Percentiles rank a stretch among this genome's conserved stretches.
Conservation (phyloP, 1,140 invertebrate species). For the Scaptomyza hsui region DNA sequence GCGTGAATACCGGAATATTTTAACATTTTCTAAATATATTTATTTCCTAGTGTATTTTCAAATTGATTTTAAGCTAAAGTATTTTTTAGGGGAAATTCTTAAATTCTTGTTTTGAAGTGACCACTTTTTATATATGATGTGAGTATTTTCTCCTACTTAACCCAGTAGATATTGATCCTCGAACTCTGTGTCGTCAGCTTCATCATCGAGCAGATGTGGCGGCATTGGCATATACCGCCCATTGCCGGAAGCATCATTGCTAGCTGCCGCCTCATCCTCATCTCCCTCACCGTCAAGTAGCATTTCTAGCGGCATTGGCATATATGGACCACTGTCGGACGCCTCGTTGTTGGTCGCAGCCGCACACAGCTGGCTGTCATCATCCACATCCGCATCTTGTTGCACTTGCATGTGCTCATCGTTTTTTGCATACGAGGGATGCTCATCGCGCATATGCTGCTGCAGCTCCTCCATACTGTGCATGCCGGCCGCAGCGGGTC, state of each 20-base stretch:
- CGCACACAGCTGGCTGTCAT: neutral
- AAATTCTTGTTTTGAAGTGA: too few species aligned
- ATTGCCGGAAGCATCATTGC: constrained; percentile 18
- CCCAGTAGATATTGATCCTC: constrained; percentile 71
- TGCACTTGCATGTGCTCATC: constrained; percentile 32
- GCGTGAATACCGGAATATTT: too few species aligned
- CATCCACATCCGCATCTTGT: constrained; percentile 36
- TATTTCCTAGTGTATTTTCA: too few species aligned
- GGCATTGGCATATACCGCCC: constrained; percentile 67
- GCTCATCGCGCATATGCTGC: constrained; percentile 58
- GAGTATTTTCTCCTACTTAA: constrained; percentile 27
- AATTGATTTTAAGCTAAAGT: too few species aligned
- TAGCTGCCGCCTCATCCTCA: neutral
- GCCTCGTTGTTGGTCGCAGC: neutral
- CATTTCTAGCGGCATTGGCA: constrained; percentile 6
- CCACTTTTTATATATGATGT: too few species aligned
- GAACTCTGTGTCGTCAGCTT: constrained; percentile 53
- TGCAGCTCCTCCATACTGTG: constrained; percentile 59
- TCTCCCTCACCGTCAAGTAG: constrained; percentile 41
- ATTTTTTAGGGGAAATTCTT: too few species aligned
- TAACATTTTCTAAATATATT: too few species aligned
- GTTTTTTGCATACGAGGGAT: constrained; percentile 25
- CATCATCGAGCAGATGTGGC: constrained; percentile 66
- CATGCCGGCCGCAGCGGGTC: constrained; percentile 30
- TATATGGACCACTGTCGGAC: neutral